Evolutionary conservation across 2,797 vertebrate genomes (phyloP), one percentile per base, ranked within the genome.

Genomic region (Glossophaga mutica): DNA sequence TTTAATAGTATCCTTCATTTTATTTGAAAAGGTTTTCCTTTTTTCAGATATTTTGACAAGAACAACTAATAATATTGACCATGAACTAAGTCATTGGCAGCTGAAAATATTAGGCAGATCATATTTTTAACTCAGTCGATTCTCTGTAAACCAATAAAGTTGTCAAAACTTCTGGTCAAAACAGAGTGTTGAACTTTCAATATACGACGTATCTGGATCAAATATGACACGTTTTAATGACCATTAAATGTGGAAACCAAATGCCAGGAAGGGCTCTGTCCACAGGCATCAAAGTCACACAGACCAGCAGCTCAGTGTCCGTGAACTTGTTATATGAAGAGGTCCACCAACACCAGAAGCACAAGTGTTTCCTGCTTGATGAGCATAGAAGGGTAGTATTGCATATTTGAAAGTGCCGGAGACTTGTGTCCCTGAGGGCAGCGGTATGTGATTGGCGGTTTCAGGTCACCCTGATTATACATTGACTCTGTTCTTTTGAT

Each of bases 401-500:
- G 81, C 59, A 82, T 67, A 73, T 71, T 85, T 94, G 85, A 87
- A 94, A 71, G 37, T 59, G n/a, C 50, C 26, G 4, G 22, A 65
- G 70, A 7, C 39, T 19, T 46, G 29, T 77, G 83, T 68, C 32
- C 26, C 85, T 65, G 82, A 92, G 97, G 95, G 92, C 74, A 84
- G 82, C 71, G 46, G 82, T 26, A 9, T 82, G 55, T 97, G 97
- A 97, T 59, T 95, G 92, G 95, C 6, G 9, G 87, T 96, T 96
- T 94, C 67, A 48, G 84, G 94, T 97, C 81, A 68, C 67, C 48
- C 65, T 94, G 94, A 94, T 96, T 96, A 65, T 81, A 94, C 88
- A 84, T 79, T 42, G 74, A 94, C 74, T 94, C 86, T 95, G 57
- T 94, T 77, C 48, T 73, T 97, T 88, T 65, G 90, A 90, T 88